Evolutionary conservation across 2,113 vertebrate species (phyloP).

Genomic region (Paramisgurnus dabryanus): DNA sequence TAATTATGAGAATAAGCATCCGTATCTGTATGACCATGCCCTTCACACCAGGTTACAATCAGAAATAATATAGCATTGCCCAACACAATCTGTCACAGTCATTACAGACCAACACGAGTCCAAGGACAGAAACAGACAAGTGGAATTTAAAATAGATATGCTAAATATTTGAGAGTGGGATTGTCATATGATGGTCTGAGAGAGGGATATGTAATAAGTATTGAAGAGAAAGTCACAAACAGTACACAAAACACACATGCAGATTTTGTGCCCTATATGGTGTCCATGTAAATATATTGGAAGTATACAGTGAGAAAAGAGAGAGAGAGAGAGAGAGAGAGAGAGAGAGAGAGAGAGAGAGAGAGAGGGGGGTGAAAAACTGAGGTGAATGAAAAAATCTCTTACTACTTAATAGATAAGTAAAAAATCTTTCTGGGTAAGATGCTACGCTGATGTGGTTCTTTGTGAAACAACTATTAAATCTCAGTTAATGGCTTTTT

Average conservation of each 20-base stretch:
- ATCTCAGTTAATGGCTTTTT: constrained; percentile 39
- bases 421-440: constrained; percentile 55
- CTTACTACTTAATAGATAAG: constrained; percentile 50
- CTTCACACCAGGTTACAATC: constrained; percentile 70
- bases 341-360: constrained; percentile 48
- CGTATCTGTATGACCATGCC: constrained; percentile 64
- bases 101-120: constrained; percentile 66
- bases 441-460: constrained; percentile 43
- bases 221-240: background rate
- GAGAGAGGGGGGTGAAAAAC: too few relatives aligned
- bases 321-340: constrained; percentile 49
- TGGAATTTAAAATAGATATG: background rate
- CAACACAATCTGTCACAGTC: constrained; percentile 55
- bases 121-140: constrained; percentile 33
- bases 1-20: constrained; percentile 70
- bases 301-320: constrained; percentile 34
- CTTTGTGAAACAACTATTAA: constrained; percentile 49
- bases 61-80: constrained; percentile 63
- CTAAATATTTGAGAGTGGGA: too few relatives aligned
- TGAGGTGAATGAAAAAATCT: constrained; percentile 43
- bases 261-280: constrained; percentile 4
- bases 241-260: constrained; percentile 4
- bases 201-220: too few relatives aligned
- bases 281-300: background rate
- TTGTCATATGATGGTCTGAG: too few relatives aligned